Evolutionary conservation across 2,113 vertebrate species (phyloP).

Genomic region (Mastomys natalensis): DNA sequence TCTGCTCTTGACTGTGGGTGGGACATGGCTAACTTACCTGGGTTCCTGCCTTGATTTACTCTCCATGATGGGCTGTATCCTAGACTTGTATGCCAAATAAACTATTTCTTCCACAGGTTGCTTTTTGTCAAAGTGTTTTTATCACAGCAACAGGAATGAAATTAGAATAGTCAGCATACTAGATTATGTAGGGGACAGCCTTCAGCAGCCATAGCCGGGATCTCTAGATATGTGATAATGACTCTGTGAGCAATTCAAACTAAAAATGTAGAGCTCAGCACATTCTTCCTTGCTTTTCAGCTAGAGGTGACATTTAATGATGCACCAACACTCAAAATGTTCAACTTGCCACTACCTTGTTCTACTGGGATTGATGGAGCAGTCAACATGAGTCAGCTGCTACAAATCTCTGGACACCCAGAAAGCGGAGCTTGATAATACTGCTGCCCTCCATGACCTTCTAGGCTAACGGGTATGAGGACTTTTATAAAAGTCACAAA

Average conservation of each 20-base stretch:
- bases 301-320: not conserved
- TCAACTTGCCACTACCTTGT: not conserved
- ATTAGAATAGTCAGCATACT: not conserved
- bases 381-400: fast-evolving
- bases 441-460: fast-evolving
- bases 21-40: no score
- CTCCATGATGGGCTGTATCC: no score
- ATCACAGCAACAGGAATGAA: not conserved
- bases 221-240: not conserved
- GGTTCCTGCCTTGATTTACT: no score
- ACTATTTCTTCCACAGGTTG: not conserved
- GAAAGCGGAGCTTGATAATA: no score
- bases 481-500: not conserved
- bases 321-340: fast-evolving
- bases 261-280: not conserved
- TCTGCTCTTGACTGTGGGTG: no score
- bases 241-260: not conserved
- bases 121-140: not conserved
- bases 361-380: fast-evolving
- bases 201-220: not conserved
- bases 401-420: fast-evolving
- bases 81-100: no score
- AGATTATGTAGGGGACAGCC: fast-evolving
- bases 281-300: not conserved
- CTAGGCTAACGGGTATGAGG: not conserved